Percentiles rank a stretch among this genome's conserved stretches.
These are phyloP conservation scores for Torymus auratus DNA, from an alignment of 2,888 invertebrate species.

Conservation along the genomic window DNA sequence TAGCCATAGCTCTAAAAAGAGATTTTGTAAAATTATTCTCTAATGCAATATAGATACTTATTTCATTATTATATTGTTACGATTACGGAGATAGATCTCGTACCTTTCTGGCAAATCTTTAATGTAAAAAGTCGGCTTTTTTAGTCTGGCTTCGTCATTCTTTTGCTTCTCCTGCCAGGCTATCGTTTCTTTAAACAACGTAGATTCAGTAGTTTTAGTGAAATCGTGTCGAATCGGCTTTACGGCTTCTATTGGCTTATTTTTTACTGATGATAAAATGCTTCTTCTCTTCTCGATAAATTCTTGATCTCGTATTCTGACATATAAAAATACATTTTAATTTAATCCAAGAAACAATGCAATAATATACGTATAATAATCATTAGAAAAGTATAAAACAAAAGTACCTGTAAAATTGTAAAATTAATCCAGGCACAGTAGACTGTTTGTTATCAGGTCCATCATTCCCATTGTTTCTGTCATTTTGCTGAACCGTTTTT, in stretches of 20 bases:
- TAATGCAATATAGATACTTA: no score
- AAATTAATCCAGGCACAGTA: conserved; percentile 3
- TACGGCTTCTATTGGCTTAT: not conserved
- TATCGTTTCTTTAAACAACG: conserved; percentile 69
- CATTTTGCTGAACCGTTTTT: not conserved
- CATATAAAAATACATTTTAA: conserved; percentile 18
- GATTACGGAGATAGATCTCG: conserved; percentile 31
- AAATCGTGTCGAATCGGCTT: not conserved
- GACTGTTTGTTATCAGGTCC: not conserved
- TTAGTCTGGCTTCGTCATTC: conserved; percentile 21
- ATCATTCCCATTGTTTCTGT: not conserved
- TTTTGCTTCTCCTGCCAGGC: conserved; percentile 70
- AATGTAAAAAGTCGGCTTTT: conserved; percentile 62
- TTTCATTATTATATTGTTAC: no score
- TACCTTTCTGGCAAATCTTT: conserved; percentile 71
- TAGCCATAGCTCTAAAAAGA: conserved; percentile 22
- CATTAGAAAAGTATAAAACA: conserved; percentile 7
- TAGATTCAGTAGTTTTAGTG: conserved; percentile 59
- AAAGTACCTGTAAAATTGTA: conserved; percentile 45
- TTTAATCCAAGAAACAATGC: not conserved
- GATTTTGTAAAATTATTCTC: no score
- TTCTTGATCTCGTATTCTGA: conserved; percentile 69
- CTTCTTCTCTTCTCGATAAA: conserved; percentile 65
- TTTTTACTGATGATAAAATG: conserved; percentile 53
- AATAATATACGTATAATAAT: conserved; percentile 7